Conservation (phyloP, 1,140 invertebrate genomes). For the Saxidomus purpurata region DNA sequence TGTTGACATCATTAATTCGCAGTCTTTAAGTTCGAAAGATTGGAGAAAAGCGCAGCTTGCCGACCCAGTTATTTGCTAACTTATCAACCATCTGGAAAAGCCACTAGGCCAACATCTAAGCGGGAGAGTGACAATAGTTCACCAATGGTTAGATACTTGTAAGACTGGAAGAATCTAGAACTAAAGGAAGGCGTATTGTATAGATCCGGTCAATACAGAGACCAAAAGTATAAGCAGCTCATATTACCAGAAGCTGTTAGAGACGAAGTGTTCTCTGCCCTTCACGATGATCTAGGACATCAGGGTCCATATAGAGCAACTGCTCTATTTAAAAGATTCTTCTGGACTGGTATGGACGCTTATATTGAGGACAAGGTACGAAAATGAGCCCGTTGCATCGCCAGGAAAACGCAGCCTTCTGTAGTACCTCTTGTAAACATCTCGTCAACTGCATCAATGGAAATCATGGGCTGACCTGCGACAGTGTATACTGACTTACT, state of each 20-base stretch:
- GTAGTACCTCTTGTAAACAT: no score
- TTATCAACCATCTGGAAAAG: constrained; percentile 10
- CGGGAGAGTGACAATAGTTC: not conserved
- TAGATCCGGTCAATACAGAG: not conserved
- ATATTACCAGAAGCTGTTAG: not conserved
- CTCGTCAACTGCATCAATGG: no score
- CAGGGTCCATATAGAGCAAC: no score
- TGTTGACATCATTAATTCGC: not conserved
- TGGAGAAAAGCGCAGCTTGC: constrained; percentile 26
- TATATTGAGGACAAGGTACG: no score
- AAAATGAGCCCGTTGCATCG: no score
- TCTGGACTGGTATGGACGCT: no score
- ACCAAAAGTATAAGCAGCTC: constrained; percentile 10
- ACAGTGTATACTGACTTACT: no score
- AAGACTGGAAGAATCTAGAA: constrained; percentile 27
- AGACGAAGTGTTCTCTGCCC: not conserved
- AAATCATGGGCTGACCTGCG: no score
- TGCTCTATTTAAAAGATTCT: no score
- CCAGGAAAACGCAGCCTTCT: no score
- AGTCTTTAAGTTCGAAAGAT: constrained; percentile 7
- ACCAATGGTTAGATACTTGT: constrained; percentile 10
- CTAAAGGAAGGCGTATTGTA: constrained; percentile 6
- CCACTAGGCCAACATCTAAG: no score
- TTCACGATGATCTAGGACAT: no score
- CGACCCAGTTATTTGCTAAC: not conserved